Evolutionary conservation across 2,888 invertebrate genomes (phyloP), one percentile per base, ranked within the genome.

Genomic region (Serripes groenlandicus): DNA sequence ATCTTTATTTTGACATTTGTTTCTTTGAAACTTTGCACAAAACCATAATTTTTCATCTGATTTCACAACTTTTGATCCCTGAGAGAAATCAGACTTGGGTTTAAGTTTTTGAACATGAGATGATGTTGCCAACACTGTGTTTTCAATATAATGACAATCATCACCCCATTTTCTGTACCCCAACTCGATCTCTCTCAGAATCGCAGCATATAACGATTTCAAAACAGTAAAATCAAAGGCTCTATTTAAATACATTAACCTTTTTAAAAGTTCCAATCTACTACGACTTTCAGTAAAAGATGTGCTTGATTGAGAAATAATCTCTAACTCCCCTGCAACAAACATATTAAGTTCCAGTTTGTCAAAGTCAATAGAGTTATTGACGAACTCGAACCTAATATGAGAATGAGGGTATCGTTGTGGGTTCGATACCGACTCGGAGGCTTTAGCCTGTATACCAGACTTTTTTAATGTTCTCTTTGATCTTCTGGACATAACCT

Each of bases 81-180:
- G 62, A 15, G 62, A 34, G n/a, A 62, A 62, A 62, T 62, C 62
- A 18, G 30, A n/a, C 34, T 34, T 34, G 18, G 62, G 62, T 62
- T n/a, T 32, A 18, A 62, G 32, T 21, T 32, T 34, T n/a, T n/a
- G n/a, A n/a, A n/a, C n/a, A 34, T 62, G 1, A 21, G 21, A 32
- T n/a, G 62, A 32, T 21, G 62, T 34, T 21, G 62, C 62, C 62
- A 32, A 62, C 18, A 62, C 62, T n/a, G 62, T 34, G n/a, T 62
- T 62, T 34, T 62, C 62, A 34, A 62, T 62, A 32, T 32, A 62
- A 11, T 21, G 7, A n/a, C 32, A 62, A 34, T 34, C 62, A 11
- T 62, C 62, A 18, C 34, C 34, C 62, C 34, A 34, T 9, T 32
- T 34, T 34, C 34, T 32, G 34, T 34, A 62, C 4, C 62, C 62